Conservation (phyloP, 2,113 vertebrate species). For the Anthoscopus minutus region DNA sequence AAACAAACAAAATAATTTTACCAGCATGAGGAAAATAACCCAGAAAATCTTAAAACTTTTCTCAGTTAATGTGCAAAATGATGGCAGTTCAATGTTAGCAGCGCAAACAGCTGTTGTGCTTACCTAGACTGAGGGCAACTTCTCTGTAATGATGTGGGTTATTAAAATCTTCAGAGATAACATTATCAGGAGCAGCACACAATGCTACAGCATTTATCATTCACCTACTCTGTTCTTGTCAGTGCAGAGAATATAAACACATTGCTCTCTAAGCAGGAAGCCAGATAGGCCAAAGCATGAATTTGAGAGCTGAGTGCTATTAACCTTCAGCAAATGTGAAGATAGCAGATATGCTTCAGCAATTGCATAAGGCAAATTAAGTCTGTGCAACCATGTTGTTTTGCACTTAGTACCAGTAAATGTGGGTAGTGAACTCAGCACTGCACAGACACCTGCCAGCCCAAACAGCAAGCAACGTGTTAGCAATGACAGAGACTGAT, state of each 20-base stretch:
- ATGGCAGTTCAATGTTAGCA: neutral
- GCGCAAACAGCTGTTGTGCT: neutral
- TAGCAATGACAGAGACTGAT: neutral
- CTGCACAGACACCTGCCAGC: neutral
- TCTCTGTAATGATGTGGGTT: neutral
- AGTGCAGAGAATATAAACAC: neutral
- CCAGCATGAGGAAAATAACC: neutral
- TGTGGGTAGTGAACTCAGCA: neutral
- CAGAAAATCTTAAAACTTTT: neutral
- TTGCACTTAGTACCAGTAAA: neutral
- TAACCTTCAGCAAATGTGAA: neutral
- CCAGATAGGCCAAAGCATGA: neutral
- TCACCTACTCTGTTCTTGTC: neutral
- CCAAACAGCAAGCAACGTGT: rapidly evolving
- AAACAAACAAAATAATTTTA: neutral
- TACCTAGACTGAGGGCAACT: neutral
- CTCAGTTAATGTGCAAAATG: neutral
- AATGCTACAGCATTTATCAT: neutral
- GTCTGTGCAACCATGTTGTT: neutral
- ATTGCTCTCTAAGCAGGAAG: neutral
- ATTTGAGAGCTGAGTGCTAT: neutral
- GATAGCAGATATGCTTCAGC: neutral
- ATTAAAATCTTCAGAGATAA: neutral
- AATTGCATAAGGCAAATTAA: neutral
- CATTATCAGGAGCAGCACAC: neutral